Conservation (phyloP, 2,113 vertebrate species). For the Brachirus orientalis region DNA sequence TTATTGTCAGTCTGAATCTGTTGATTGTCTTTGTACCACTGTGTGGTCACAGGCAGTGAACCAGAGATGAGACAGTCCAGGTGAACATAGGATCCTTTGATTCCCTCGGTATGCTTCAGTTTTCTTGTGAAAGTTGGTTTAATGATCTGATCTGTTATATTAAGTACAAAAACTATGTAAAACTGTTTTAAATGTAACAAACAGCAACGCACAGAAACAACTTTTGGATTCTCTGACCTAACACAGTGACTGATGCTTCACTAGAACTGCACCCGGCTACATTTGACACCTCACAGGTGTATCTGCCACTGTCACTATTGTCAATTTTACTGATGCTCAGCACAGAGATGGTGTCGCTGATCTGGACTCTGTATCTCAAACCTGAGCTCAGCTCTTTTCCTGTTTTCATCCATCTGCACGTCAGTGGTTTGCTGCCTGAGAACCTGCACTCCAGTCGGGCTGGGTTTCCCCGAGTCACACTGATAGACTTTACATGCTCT, state of each 20-base stretch:
- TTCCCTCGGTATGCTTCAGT: slow-evolving; percentile 89
- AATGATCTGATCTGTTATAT: slow-evolving; percentile 90
- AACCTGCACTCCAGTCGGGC: slow-evolving; percentile 91
- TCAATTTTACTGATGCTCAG: slow-evolving; percentile 86
- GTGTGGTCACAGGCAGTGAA: slow-evolving; percentile 89
- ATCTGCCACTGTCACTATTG: slow-evolving; percentile 88
- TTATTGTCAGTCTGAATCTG: slow-evolving; percentile 88
- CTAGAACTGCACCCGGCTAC: slow-evolving; percentile 87
- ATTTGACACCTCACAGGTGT: slow-evolving; percentile 90
- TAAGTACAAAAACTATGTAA: slow-evolving; percentile 24
- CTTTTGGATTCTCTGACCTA: slow-evolving; percentile 85
- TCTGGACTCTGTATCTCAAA: slow-evolving; percentile 86
- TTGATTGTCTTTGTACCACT: slow-evolving; percentile 90
- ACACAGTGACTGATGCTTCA: slow-evolving; percentile 86
- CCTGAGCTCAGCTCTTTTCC: slow-evolving; percentile 86
- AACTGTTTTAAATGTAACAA: background rate
- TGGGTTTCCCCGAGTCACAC: slow-evolving; percentile 91
- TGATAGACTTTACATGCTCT: slow-evolving; percentile 89
- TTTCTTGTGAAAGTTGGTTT: slow-evolving; percentile 92
- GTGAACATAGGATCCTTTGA: slow-evolving; percentile 90
- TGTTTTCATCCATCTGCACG: slow-evolving; percentile 88
- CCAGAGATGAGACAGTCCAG: slow-evolving; percentile 92
- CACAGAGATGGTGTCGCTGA: slow-evolving; percentile 86
- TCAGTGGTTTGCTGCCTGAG: slow-evolving; percentile 91
- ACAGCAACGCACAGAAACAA: background rate